These are phyloP conservation scores for Erithacus rubecula DNA, from an alignment of 2,797 vertebrate species.

Conservation along the genomic window DNA sequence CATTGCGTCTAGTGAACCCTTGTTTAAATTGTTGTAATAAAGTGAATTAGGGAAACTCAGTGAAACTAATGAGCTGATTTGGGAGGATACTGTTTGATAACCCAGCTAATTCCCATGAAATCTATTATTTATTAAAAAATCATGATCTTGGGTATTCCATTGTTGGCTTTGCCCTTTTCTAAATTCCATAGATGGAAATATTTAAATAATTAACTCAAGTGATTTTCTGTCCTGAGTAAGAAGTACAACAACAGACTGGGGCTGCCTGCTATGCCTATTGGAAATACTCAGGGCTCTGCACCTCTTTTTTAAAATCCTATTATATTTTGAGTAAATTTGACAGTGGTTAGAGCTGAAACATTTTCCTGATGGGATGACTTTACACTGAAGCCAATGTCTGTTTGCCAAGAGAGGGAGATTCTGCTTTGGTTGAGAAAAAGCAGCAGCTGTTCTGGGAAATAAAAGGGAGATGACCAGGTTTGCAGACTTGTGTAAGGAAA, in stretches of 20 bases:
- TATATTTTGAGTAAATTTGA: neutral
- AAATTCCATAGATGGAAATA: neutral
- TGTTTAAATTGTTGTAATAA: conserved; percentile 49
- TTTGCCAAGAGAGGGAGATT: neutral
- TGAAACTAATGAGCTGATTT: conserved; percentile 51
- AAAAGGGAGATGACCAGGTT: neutral
- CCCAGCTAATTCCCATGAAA: conserved; percentile 38
- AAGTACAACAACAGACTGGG: neutral
- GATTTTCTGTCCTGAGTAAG: neutral
- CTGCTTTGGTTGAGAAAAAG: neutral
- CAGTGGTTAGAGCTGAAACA: neutral
- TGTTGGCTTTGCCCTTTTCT: neutral
- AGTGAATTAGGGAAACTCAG: neutral
- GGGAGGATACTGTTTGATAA: conserved; percentile 30
- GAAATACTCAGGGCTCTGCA: neutral
- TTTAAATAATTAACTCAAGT: neutral
- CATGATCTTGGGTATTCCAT: neutral
- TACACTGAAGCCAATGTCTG: neutral
- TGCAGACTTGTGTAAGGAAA: neutral
- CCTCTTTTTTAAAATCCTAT: neutral
- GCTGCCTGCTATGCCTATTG: neutral
- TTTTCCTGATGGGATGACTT: neutral
- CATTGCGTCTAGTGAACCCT: conserved; percentile 31
- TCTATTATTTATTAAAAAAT: conserved; percentile 27
- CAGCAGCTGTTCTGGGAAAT: neutral